Evolutionary conservation across 2,113 vertebrate genomes (phyloP), one percentile per base, ranked within the genome.

Genomic region (Scolopax mira): DNA sequence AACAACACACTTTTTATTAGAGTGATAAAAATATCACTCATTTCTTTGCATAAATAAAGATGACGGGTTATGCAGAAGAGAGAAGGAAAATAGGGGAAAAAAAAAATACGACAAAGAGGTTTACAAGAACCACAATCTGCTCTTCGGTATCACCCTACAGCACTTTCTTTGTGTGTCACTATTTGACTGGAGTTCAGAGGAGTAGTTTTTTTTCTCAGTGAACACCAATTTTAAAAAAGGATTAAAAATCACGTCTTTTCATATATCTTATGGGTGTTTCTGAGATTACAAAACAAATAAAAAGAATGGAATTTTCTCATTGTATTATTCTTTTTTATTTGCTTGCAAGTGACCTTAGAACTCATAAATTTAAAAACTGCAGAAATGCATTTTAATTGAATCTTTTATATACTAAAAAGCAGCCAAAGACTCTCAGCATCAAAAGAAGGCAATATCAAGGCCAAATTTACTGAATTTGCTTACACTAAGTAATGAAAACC

Each of bases 21-120:
- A 42, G 48, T 46, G 67, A 91, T 90, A 74, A 94, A 93, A 96
- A 82, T 51, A 94, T 82, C 85, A 44, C 35, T 86, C 54, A 82
- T 91, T 91, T 96, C 87, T 89, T 54, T 35, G 7, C n/a, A 77
- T 74, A 94, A 93, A 96, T 70, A 94, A 85, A 82, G 66, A 77
- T 83, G 79, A 80, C 75, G 81, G 30, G 33, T 74, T 71, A 79
- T 42, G 78, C 39, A 92, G 91, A 92, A 55, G n/a, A 55, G 31
- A 79, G 42, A 60, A 73, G 64, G 33, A 92, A 93, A 88, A 88
- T 9, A 14, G 58, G 13, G 7, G 5, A 10, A 18, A 25, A 49
- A 51, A 6, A 31, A 75, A n/a, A 52, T 30, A 46, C 12, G 3
- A 37, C 48, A 69, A 78, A 65, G 18, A 31, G 6, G 18, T 82